Base-by-base conservation (phyloP, 2,797 vertebrate genomes). In the Champsocephalus esox region DNA sequence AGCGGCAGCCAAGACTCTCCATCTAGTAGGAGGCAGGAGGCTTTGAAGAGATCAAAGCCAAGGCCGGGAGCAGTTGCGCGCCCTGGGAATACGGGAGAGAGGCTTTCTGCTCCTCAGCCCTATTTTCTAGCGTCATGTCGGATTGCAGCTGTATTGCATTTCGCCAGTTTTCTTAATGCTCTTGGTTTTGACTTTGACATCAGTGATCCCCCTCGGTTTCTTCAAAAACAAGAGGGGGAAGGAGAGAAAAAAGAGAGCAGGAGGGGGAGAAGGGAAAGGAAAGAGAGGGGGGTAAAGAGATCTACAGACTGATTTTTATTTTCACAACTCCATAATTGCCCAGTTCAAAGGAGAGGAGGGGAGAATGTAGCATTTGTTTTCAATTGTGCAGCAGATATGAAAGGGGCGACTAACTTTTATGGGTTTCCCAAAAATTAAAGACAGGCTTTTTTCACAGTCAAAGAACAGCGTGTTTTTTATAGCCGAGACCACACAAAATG, bases 41-140 rank as follows among this genome's bases (percentile, higher is more conserved):
- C 97, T 99, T 99, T 99, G 98, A 99, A 99, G 97, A 99, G 98
- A 99, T 99, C 97, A 99, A 99, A 99, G 98, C 96, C 96, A 96
- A 97, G 97, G 98, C 98, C 97, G 96, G 96, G 92, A 98, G 98
- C 98, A 97, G 97, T 98, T 97, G 97, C 95, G 96, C 95, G 96
- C 97, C 96, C 96, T 98, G 98, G 98, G 98, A 99, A 98, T 98
- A 98, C 94, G 96, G 96, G 88, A 93, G 92, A 90, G 92, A 92
- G 94, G 92, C 96, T 98, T 97, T 98, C 96, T 96, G 96, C 97
- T 97, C 97, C 94, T 97, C 97, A 97, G 96, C 96, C 96, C 96
- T 95, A 97, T 97, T 98, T 95, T 97, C 96, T 96, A 98, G 96
- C 97, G 96, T 98, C 97, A 96, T 96, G 97, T 97, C 96, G 96